Percentiles rank a stretch among this genome's conserved stretches.
phyloP scores from a whole-genome alignment of 1,140 invertebrate species.

The Papilio xuthus region DNA sequence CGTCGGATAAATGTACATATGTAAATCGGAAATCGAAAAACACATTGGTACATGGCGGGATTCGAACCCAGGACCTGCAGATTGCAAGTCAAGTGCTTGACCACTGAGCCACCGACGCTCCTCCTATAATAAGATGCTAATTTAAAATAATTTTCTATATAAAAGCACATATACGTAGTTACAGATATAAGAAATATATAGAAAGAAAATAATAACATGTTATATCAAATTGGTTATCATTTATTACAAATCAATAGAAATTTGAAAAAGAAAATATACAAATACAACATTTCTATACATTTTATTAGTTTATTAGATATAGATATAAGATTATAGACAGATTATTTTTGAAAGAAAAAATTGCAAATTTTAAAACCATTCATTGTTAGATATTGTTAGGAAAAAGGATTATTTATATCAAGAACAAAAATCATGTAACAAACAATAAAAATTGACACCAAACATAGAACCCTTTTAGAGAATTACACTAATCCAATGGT shows the following conservation, averaged over 20 bases:
- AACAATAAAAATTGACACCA: constrained; percentile 69
- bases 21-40: too few species aligned
- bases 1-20: too few species aligned
- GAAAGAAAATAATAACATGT: too few species aligned
- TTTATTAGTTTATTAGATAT: background rate
- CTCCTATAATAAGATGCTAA: too few species aligned
- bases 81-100: too few species aligned
- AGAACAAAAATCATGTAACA: constrained; percentile 72
- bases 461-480: constrained; percentile 58
- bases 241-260: background rate
- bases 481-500: constrained; percentile 54
- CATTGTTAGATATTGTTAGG: constrained; percentile 50
- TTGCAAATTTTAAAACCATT: background rate
- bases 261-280: background rate
- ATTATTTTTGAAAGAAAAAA: constrained; percentile 20
- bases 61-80: too few species aligned
- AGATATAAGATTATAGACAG: background rate
- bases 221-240: too few species aligned
- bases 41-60: too few species aligned
- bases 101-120: too few species aligned
- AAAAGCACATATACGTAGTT: too few species aligned
- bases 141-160: too few species aligned
- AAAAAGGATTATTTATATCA: constrained; percentile 61
- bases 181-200: too few species aligned
- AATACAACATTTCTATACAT: background rate